A percentile compares a stretch with the other conserved stretches of the same genome.
phyloP scores from a whole-genome alignment of 2,113 vertebrate genomes.

The Mesembrinibis cayennensis region DNA sequence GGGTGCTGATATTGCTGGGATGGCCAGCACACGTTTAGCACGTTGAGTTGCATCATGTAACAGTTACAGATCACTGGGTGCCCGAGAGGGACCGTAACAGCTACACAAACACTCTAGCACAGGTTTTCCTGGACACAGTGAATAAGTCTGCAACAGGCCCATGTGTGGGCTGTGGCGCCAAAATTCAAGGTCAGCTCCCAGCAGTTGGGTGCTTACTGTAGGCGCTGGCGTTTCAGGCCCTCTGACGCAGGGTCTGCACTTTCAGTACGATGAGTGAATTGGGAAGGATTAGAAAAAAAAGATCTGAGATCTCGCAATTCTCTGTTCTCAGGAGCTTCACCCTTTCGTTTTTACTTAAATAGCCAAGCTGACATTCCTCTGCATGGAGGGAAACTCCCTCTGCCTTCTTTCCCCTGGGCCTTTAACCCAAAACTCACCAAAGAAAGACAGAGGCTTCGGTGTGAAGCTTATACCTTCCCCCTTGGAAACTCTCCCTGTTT shows the following conservation, averaged over 20 bases:
- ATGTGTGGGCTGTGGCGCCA: not conserved
- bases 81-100: accelerated
- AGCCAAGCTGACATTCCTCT: not conserved
- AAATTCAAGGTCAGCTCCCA: not conserved
- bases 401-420: not conserved
- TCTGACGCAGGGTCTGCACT: not conserved
- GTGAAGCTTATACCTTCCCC: not conserved
- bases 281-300: not conserved
- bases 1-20: not conserved
- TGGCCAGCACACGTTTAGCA: not conserved
- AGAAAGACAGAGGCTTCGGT: not conserved
- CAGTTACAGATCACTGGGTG: not conserved
- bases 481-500: not conserved
- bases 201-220: not conserved
- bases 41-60: accelerated
- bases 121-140: not conserved
- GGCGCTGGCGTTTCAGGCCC: not conserved
- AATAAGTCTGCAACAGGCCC: not conserved
- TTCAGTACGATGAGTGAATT: not conserved
- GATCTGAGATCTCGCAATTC: not conserved
- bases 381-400: not conserved
- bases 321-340: not conserved
- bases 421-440: not conserved
- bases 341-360: not conserved
- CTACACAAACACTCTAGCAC: not conserved